phyloP scores from a whole-genome alignment of 2,113 vertebrate species.

The Nestor notabilis region DNA sequence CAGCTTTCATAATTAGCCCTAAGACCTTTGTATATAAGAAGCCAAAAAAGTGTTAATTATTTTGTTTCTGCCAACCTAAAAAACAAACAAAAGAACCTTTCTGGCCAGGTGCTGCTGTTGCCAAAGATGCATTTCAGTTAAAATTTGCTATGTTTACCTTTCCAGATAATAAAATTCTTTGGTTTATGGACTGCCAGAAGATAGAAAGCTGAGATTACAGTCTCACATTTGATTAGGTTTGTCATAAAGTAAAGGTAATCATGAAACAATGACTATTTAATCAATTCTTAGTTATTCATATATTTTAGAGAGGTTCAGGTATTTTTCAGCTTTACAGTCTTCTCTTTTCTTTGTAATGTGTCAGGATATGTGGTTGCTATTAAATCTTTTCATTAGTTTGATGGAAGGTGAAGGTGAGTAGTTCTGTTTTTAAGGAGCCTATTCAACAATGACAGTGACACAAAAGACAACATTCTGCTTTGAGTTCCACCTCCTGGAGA shows the following conservation, averaged over 20 bases:
- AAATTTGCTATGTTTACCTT: conserved; percentile 34
- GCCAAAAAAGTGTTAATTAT: neutral
- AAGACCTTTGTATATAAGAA: neutral
- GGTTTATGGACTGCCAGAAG: conserved; percentile 18
- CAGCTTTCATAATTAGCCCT: neutral
- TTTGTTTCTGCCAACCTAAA: neutral
- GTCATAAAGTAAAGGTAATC: neutral
- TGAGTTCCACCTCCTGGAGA: neutral
- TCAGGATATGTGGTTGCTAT: neutral
- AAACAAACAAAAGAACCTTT: neutral
- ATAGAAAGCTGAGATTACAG: conserved; percentile 29
- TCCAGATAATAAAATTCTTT: conserved; percentile 48
- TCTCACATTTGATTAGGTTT: conserved; percentile 5
- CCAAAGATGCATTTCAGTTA: conserved; percentile 3
- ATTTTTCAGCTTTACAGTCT: neutral
- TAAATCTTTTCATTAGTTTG: neutral
- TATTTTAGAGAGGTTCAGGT: neutral
- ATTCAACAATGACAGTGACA: neutral
- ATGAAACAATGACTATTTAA: neutral
- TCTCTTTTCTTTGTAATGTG: neutral
- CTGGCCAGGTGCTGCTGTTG: neutral
- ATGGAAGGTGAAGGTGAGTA: neutral
- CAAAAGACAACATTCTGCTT: neutral
- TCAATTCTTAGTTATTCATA: neutral
- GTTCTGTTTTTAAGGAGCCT: neutral